Base-by-base conservation (phyloP, 2,888 invertebrate genomes). In the Pseudanteris insignis region DNA sequence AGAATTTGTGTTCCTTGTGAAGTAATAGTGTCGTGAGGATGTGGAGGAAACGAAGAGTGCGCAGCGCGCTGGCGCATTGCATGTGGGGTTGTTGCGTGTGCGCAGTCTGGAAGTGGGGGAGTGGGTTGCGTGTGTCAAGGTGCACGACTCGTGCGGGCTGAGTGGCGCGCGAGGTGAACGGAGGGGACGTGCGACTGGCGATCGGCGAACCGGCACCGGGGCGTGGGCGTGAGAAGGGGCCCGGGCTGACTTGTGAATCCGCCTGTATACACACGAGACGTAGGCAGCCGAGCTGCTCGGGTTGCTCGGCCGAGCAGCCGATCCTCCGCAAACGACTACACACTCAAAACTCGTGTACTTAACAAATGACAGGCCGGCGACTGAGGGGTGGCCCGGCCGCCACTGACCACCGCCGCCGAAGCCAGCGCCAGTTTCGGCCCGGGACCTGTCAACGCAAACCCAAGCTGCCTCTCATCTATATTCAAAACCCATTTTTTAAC, bases 101-200 rank as follows among this genome's bases (percentile, higher is more conserved):
- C 48, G 30, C 34, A 54, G 64, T 58, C 65, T 60, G 65, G 38
- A 63, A 63, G 64, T 61, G 68, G 62, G 64, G 67, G 67, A 63
- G 63, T 65, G 67, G 66, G 60, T 64, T 69, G 72, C 69, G 69
- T 71, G 68, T 70, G 68, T 66, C 71, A 69, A 68, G 67, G 63
- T 70, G 70, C 72, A 70, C 76, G 72, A 72, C 72, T 74, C 70
- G 72, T 70, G 70, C 71, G 68, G 66, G 72, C 72, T 73, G 70
- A 72, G 65, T 64, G 64, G 62, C 68, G 64, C 67, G 65, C 68
- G 71, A 77, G 75, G 77, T 77, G 75, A 77, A 72, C 77, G 76
- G 74, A 75, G 77, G 75, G 72, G 75, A 75, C 76, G 76, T 73
- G 75, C 74, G 74, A 74, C 73, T 71, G 69, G 68, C 69, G 66